phyloP scores from a whole-genome alignment of 2,888 invertebrate genomes.

The Drosophila algonquin region DNA sequence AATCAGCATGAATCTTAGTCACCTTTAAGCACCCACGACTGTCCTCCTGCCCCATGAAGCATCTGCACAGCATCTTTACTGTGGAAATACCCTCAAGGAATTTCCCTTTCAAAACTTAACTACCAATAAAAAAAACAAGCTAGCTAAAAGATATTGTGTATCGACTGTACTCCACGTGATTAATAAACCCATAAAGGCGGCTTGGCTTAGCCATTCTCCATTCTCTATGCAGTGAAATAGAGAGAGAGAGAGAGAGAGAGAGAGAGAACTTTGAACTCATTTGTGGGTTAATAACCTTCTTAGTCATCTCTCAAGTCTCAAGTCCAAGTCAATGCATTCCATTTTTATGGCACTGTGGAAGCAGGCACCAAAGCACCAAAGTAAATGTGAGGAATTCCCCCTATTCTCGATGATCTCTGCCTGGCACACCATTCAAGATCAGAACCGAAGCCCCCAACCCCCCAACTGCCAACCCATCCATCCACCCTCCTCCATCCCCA shows the following conservation, averaged over 20 bases:
- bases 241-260: background rate
- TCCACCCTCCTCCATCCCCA: conserved; percentile 1
- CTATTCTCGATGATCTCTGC: conserved; percentile 20
- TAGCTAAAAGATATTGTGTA: background rate
- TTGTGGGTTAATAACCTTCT: conserved; percentile 32
- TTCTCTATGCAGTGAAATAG: background rate
- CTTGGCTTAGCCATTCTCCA: background rate
- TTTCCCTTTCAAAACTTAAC: background rate
- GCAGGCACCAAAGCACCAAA: background rate
- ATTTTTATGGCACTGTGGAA: background rate
- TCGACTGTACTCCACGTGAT: conserved; percentile 11
- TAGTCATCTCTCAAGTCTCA: conserved; percentile 11
- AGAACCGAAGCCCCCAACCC: background rate
- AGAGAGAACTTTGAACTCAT: conserved; percentile 20
- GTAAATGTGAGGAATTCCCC: conserved; percentile 8
- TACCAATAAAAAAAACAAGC: background rate
- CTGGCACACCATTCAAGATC: conserved; percentile 23
- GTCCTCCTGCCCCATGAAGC: background rate
- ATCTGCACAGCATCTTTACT: background rate
- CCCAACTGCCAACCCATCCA: too few relatives aligned
- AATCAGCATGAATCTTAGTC: background rate
- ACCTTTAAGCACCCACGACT: background rate
- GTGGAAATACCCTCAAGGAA: background rate
- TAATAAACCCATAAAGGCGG: background rate
- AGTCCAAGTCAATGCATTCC: conserved; percentile 10